These are phyloP conservation scores for Taeniopygia guttata DNA, from an alignment of 2,797 vertebrate genomes.

Conservation along the genomic window DNA sequence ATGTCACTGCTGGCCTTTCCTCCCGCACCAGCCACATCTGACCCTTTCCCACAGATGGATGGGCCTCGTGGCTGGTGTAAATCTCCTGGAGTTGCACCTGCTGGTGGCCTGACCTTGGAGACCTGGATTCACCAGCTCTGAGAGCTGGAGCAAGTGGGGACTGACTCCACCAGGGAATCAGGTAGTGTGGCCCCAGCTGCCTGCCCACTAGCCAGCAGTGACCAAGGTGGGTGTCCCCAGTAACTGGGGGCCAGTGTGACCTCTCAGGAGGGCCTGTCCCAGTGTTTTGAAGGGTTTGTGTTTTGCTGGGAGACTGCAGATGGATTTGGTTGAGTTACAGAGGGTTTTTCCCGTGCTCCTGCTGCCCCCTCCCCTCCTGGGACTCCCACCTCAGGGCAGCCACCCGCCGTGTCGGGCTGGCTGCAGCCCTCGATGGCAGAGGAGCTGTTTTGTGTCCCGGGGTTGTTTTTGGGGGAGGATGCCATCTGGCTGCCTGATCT, in stretches of 20 bases:
- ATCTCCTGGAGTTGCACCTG: not conserved
- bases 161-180: not conserved
- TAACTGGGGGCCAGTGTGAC: no score
- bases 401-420: no score
- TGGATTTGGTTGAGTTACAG: not conserved
- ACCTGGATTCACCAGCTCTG: not conserved
- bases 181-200: not conserved
- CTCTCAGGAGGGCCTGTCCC: not conserved
- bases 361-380: not conserved
- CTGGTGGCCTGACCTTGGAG: not conserved
- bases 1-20: not conserved
- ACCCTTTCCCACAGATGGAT: not conserved
- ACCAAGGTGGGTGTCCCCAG: not conserved
- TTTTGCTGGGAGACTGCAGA: not conserved
- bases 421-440: not conserved
- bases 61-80: not conserved
- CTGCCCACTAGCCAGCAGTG: not conserved
- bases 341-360: not conserved
- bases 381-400: not conserved
- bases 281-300: not conserved
- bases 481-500: constrained; percentile 41
- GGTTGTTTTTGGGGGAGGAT: not conserved
- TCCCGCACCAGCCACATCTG: accelerated
- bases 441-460: not conserved
- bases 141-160: not conserved